Evolutionary conservation across 2,113 vertebrate species (phyloP).

Genomic region (Zosterops borbonicus): DNA sequence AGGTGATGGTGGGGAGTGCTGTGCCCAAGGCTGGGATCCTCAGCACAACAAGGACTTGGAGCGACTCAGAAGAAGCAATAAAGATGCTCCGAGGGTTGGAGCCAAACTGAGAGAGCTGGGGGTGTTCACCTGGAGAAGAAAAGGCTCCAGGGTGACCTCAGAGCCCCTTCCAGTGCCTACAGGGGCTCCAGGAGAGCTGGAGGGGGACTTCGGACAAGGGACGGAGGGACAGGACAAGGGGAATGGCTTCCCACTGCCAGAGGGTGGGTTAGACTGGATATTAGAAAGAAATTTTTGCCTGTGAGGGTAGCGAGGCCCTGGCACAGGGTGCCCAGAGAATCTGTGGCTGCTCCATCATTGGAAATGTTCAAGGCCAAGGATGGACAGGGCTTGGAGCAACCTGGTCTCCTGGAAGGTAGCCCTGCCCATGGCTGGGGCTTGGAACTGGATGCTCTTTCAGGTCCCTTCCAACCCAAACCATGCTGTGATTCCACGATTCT

Average conservation of each 20-base stretch:
- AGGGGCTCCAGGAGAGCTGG: not conserved
- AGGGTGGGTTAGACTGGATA: fast-evolving
- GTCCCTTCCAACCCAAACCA: not conserved
- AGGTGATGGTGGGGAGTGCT: not conserved
- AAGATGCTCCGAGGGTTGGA: fast-evolving
- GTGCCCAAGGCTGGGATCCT: not conserved
- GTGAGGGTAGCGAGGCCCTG: not conserved
- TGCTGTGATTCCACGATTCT: not conserved
- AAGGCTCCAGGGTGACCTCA: not conserved
- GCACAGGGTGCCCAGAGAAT: not conserved
- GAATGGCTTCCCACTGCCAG: not conserved
- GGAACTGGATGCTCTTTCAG: no score
- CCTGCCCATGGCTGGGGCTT: fast-evolving
- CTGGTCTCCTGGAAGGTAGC: fast-evolving
- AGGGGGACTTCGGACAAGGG: no score
- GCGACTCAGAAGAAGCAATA: fast-evolving
- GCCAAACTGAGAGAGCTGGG: not conserved
- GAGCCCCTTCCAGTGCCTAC: fast-evolving
- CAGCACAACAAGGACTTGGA: not conserved
- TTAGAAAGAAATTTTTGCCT: fast-evolving
- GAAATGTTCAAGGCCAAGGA: not conserved
- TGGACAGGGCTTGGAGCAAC: not conserved
- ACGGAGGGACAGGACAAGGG: no score
- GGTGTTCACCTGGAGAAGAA: not conserved
- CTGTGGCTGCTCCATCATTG: not conserved